Conservation (phyloP, 2,888 invertebrate species). For the Prenolepis imparis region DNA sequence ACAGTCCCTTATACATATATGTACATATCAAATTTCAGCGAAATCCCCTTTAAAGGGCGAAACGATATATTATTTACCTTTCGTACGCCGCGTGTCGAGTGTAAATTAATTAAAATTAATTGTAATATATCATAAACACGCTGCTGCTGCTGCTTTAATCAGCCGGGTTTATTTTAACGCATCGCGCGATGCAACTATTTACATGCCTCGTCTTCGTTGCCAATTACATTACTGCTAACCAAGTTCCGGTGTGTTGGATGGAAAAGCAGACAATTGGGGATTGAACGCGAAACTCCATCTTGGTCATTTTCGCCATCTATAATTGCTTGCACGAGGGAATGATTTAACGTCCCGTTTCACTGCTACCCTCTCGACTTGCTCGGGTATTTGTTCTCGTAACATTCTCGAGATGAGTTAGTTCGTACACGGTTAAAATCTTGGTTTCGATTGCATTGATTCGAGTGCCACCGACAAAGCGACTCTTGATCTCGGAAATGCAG, state of each 20-base stretch:
- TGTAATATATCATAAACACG: background rate
- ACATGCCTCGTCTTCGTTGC: background rate
- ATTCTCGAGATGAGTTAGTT: conserved; percentile 7
- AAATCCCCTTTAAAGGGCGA: background rate
- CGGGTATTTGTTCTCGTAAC: conserved; percentile 27
- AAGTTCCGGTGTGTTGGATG: conserved; percentile 12
- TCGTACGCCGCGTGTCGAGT: background rate
- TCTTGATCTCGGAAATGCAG: background rate
- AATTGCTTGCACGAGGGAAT: conserved; percentile 20
- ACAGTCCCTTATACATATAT: background rate
- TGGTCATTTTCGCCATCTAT: conserved; percentile 34
- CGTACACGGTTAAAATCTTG: background rate
- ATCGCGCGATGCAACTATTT: background rate
- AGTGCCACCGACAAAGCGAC: background rate
- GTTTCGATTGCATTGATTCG: background rate
- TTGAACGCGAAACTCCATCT: conserved; percentile 40
- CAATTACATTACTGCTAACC: conserved; percentile 45
- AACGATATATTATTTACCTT: background rate
- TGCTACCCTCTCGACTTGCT: background rate
- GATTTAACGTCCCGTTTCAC: conserved; percentile 29
- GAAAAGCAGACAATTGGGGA: conserved; percentile 28
- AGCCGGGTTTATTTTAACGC: background rate
- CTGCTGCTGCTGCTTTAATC: background rate
- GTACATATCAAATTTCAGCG: background rate
- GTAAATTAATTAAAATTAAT: conserved; percentile 35